A percentile compares a stretch with the other conserved stretches of the same genome.
phyloP scores from a whole-genome alignment of 2,888 invertebrate species.

The Archips xylosteana region DNA sequence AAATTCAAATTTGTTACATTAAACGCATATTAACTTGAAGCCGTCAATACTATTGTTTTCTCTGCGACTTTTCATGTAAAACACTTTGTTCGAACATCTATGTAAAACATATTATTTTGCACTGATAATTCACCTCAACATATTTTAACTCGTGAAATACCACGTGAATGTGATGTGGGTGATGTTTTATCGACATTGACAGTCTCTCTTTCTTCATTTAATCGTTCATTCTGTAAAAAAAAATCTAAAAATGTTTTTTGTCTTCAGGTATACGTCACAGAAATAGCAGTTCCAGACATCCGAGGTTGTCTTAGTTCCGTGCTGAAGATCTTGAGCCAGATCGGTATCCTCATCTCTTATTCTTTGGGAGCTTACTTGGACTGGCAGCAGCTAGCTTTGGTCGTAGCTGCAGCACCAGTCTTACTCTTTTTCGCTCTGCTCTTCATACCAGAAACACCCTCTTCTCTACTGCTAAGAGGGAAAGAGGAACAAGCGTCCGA shows the following conservation, averaged over 20 bases:
- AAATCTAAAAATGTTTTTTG: slow-evolving; percentile 48
- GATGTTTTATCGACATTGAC: too few relatives aligned
- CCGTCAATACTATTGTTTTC: slow-evolving; percentile 10
- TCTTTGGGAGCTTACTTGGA: slow-evolving; percentile 92
- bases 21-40: slow-evolving; percentile 1
- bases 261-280: slow-evolving; percentile 93
- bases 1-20: slow-evolving; percentile 18
- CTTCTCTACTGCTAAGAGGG: slow-evolving; percentile 91
- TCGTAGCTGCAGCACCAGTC: slow-evolving; percentile 91
- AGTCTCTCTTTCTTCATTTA: too few relatives aligned
- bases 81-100: background rate
- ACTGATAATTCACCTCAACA: slow-evolving; percentile 8
- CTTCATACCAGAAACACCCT: slow-evolving; percentile 95
- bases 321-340: slow-evolving; percentile 93
- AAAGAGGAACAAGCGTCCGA: slow-evolving; percentile 90
- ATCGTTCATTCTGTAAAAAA: too few relatives aligned
- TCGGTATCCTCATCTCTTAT: slow-evolving; percentile 93
- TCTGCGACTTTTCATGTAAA: slow-evolving; percentile 8
- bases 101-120: background rate
- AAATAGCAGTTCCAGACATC: slow-evolving; percentile 94
- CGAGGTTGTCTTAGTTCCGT: slow-evolving; percentile 94
- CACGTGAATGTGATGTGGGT: background rate
- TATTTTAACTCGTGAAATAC: slow-evolving; percentile 1
- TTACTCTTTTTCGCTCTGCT: slow-evolving; percentile 90
- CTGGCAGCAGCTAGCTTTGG: slow-evolving; percentile 93